Evolutionary conservation across 1,140 invertebrate species (phyloP), one percentile per base, ranked within the genome.

Genomic region (Saxidomus purpurata): DNA sequence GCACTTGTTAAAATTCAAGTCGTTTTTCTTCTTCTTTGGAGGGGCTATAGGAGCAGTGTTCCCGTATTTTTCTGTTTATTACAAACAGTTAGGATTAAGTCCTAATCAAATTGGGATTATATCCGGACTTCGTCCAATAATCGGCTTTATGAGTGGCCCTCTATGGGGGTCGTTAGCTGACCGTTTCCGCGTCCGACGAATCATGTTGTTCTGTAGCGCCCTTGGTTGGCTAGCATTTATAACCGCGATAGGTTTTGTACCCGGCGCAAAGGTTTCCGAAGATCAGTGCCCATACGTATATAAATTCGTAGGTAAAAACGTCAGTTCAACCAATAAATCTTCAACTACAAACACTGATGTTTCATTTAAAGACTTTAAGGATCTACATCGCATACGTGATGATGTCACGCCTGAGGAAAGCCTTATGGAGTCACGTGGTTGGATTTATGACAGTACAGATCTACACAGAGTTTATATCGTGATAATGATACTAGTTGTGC

Each of bases 61-160:
- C 77, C 87, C 87, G 2, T 89, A 76, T 84, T 67, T 89, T 61
- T 89, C 87, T 22, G 40, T 89, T 31, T 89, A 89, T 59, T 89
- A 83, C 28, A 89, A 89, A 84, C 87, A 89, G 61, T 19, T 89
- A n/a, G 87, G 87, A 34, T 77, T 89, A 19, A 83, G 87, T 63
- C 87, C 87, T 3, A 89, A 89, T 49, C 87, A 89, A 38, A 89
- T 89, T 31, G 87, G 87, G 9, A 83, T 89, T n/a, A 76, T 89
- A 31, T 81, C 87, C 13, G 87, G 87, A 52, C 61, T 84, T 25
- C 61, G 87, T 34, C 87, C 87, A 36, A n/a, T 89, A 9, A 84
- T 84, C 9, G 87, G 87, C 0, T 89, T 89, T 36, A 76, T 40
- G 28, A 83, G 87, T 55, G 87, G 87, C 11, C 69, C 87, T 1